These are phyloP conservation scores for Pteropus alecto DNA, from an alignment of 2,113 vertebrate species.

Conservation along the genomic window DNA sequence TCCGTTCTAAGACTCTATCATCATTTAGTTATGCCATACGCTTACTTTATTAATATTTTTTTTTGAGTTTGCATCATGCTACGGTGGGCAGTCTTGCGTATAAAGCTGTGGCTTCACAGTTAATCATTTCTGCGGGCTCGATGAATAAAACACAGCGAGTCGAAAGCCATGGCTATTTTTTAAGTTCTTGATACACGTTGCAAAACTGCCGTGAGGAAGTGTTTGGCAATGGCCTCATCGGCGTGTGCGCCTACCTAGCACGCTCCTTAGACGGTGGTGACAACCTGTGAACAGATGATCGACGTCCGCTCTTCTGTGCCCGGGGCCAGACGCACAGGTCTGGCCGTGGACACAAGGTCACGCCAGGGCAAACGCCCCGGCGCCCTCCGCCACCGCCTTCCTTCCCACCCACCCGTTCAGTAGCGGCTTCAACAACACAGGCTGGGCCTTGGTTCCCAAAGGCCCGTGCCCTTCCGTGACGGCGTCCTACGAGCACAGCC, in stretches of 20 bases:
- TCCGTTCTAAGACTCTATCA: background rate
- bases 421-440: background rate
- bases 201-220: background rate
- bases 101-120: background rate
- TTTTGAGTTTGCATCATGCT: background rate
- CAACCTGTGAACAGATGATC: accelerated
- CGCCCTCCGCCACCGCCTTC: accelerated
- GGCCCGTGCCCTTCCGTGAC: no score
- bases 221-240: no score
- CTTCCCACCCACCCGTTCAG: background rate
- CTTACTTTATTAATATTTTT: no score
- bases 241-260: accelerated
- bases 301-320: background rate
- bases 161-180: background rate
- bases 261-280: no score
- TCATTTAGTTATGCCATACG: background rate
- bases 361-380: no score
- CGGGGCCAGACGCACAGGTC: background rate
- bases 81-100: background rate
- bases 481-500: no score
- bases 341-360: no score
- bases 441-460: background rate
- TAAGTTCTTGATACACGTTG: no score
- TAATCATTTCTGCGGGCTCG: background rate
- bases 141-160: background rate